phyloP scores from a whole-genome alignment of 2,888 invertebrate species.

The Ferdinandea cuprea region DNA sequence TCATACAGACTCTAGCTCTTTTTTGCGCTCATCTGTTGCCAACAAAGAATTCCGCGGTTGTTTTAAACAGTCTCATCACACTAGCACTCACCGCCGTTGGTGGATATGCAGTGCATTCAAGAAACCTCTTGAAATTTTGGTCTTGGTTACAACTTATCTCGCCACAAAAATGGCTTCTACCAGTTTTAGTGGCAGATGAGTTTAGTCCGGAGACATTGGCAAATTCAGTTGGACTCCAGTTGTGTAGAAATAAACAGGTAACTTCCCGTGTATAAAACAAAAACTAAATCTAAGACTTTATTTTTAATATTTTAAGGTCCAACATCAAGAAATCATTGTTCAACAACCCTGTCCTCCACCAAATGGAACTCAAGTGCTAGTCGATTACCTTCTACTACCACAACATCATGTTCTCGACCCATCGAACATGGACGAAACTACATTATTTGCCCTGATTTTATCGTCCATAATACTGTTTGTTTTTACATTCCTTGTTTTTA shows the following conservation, averaged over 20 bases:
- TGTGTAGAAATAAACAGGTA: constrained; percentile 90
- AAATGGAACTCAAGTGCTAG: constrained; percentile 89
- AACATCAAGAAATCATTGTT: constrained; percentile 93
- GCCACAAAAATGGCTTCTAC: constrained; percentile 89
- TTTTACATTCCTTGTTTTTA: constrained; percentile 86
- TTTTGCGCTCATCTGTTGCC: constrained; percentile 88
- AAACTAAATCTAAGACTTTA: constrained; percentile 9
- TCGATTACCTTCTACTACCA: constrained; percentile 84
- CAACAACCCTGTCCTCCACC: constrained; percentile 92
- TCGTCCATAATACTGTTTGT: constrained; percentile 86
- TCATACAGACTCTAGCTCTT: constrained; percentile 87
- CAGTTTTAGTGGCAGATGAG: constrained; percentile 87
- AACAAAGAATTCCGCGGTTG: constrained; percentile 86
- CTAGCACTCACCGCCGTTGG: constrained; percentile 86
- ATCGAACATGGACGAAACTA: constrained; percentile 84
- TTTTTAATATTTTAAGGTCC: constrained; percentile 84
- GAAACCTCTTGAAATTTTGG: constrained; percentile 87
- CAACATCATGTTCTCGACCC: constrained; percentile 84
- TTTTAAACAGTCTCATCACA: constrained; percentile 86
- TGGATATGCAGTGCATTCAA: constrained; percentile 88
- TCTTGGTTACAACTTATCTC: constrained; percentile 88
- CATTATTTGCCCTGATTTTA: constrained; percentile 85
- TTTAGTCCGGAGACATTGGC: constrained; percentile 87
- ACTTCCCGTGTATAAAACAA: constrained; percentile 20
- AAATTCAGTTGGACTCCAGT: constrained; percentile 83